phyloP scores from a whole-genome alignment of 2,888 invertebrate genomes.

The Drosophila niveifrons region DNA sequence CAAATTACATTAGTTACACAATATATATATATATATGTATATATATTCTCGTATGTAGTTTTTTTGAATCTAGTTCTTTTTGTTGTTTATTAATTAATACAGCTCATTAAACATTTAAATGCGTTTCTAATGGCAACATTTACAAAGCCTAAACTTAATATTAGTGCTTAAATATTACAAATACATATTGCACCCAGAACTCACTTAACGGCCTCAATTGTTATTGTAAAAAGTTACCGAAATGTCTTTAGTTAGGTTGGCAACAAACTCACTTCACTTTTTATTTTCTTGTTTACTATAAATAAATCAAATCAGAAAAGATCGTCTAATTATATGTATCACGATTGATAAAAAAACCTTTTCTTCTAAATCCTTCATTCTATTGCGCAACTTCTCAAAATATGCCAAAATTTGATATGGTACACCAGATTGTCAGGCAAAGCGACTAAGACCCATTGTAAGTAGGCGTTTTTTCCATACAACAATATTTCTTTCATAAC shows the following conservation, averaged over 20 bases:
- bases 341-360: no score
- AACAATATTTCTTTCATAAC: no score
- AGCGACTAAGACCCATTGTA: no score
- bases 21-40: constrained; percentile 6
- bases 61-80: constrained; percentile 31
- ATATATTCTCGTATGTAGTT: background rate
- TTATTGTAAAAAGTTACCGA: background rate
- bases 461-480: no score
- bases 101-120: constrained; percentile 66
- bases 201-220: background rate
- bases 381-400: no score
- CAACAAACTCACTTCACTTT: no score
- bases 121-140: constrained; percentile 79
- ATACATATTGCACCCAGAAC: constrained; percentile 44
- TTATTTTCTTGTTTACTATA: no score
- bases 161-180: constrained; percentile 53
- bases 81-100: constrained; percentile 38
- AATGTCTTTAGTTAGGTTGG: background rate
- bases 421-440: no score
- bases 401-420: no score
- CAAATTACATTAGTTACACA: constrained; percentile 59
- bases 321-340: no score
- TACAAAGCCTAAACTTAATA: constrained; percentile 75
- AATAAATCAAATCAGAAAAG: no score
- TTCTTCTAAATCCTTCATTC: no score